Percentiles rank a stretch among this genome's conserved stretches.
phyloP scores from a whole-genome alignment of 2,888 invertebrate species.

The Meta bourneti region DNA sequence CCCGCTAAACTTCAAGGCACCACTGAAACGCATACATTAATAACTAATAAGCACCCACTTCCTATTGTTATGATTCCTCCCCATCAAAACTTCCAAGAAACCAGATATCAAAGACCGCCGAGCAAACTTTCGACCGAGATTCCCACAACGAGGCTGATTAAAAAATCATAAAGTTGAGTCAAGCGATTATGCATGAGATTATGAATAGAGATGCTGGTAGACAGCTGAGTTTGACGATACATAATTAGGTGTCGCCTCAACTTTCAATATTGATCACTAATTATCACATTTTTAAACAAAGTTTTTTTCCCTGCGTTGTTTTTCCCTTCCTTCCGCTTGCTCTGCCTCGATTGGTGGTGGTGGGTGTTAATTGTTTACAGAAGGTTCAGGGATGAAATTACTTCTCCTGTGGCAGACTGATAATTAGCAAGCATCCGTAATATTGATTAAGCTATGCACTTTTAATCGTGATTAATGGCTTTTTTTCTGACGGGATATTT shows the following conservation, averaged over 20 bases:
- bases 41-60: background rate
- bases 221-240: conserved; percentile 68
- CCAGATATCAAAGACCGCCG: background rate
- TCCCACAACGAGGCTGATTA: background rate
- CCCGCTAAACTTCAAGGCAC: background rate
- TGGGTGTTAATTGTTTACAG: conserved; percentile 62
- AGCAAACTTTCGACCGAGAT: background rate
- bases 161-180: conserved; percentile 18
- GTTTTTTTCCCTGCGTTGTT: conserved; percentile 27
- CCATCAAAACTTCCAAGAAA: background rate
- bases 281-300: conserved; percentile 69
- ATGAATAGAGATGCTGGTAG: conserved; percentile 63
- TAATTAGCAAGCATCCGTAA: conserved; percentile 56
- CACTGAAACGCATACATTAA: background rate
- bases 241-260: conserved; percentile 63
- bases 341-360: background rate
- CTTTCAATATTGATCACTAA: conserved; percentile 65
- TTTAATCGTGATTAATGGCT: conserved; percentile 62
- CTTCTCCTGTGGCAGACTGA: background rate
- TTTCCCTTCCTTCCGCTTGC: conserved; percentile 11
- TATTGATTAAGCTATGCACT: conserved; percentile 53
- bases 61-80: background rate
- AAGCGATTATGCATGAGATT: conserved; percentile 53
- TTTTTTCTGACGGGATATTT: conserved; percentile 9
- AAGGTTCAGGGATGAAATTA: conserved; percentile 46